Evolutionary conservation across 2,888 invertebrate species (phyloP), one percentile per base, ranked within the genome.

Genomic region (Zhengitettix transpicula): DNA sequence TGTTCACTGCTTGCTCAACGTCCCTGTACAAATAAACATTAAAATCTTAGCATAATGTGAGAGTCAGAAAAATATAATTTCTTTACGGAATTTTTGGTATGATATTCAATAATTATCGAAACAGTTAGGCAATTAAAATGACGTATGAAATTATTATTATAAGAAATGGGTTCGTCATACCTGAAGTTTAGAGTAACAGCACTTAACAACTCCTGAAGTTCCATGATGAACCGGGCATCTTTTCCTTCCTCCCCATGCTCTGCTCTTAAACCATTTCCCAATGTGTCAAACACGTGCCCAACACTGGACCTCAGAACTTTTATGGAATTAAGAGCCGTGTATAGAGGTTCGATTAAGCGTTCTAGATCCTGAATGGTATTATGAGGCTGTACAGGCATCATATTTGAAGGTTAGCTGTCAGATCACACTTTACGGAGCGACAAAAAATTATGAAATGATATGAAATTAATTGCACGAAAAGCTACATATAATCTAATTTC

Each of bases 281-380:
- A 76, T 0, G 85, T 84, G 70, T 89, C 88, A 70, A 93, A 92
- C 57, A 92, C 87, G 71, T 87, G 83, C 15, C 88, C 85, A 8
- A 92, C 90, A 72, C 86, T 89, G 0, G 89, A 87, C 59, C 92
- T 80, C 58, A 93, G 72, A 0, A 85, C 81, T 74, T 87, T 85
- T 0, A 92, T 79, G 0, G 89, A 81, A 66, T 81, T 82, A 64
- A 93, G 73, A 11, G 90, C 86, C 0, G 82, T 77, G 71, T 84
- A 61, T 10, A 64, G 52, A 1, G 60, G 54, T 16, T 62, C 58
- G 53, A 60, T 57, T n/a, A 47, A n/a, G n/a, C 47, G 47, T n/a
- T 47, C 47, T 47, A 47, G 47, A 14, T 47, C 47, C n/a, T 47
- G 47, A 47, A n/a, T n/a, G 8, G 12, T 47, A n/a, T n/a, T 47